These are phyloP conservation scores for Allophyes oxyacanthae DNA, from an alignment of 2,888 invertebrate species.

Conservation along the genomic window DNA sequence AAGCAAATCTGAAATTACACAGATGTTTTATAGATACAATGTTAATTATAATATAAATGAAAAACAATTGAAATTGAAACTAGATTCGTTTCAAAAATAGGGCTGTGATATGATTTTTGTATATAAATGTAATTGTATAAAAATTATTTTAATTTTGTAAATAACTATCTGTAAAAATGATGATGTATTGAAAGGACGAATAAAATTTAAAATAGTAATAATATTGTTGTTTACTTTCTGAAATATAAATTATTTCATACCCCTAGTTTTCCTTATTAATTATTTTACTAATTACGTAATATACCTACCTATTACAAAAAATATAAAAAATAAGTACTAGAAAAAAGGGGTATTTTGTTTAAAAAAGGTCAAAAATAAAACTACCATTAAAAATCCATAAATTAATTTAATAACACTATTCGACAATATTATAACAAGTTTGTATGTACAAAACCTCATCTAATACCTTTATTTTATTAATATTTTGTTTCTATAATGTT, in stretches of 20 bases:
- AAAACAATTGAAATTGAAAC: slow-evolving; percentile 28
- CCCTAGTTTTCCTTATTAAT: no score
- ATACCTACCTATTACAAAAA: no score
- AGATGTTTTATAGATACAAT: background rate
- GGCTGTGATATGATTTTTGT: slow-evolving; percentile 44
- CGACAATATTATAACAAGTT: slow-evolving; percentile 85
- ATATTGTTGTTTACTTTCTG: slow-evolving; percentile 20
- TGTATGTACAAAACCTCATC: slow-evolving; percentile 83
- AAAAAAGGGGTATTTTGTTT: no score
- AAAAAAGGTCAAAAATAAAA: slow-evolving; percentile 57
- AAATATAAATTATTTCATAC: no score
- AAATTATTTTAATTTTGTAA: slow-evolving; percentile 19
- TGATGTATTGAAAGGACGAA: slow-evolving; percentile 19
- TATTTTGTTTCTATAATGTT: slow-evolving; percentile 56
- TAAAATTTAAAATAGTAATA: slow-evolving; percentile 19
- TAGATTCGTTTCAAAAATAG: slow-evolving; percentile 40
- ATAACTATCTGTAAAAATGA: slow-evolving; percentile 7
- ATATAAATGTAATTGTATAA: slow-evolving; percentile 35
- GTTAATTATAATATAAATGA: background rate
- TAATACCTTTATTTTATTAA: slow-evolving; percentile 61
- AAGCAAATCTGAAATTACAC: no score
- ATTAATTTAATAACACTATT: slow-evolving; percentile 88
- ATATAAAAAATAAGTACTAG: no score
- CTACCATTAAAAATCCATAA: slow-evolving; percentile 82
- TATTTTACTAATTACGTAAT: no score